Evolutionary conservation across 2,888 invertebrate genomes (phyloP).

Genomic region (Hydraecia micacea): DNA sequence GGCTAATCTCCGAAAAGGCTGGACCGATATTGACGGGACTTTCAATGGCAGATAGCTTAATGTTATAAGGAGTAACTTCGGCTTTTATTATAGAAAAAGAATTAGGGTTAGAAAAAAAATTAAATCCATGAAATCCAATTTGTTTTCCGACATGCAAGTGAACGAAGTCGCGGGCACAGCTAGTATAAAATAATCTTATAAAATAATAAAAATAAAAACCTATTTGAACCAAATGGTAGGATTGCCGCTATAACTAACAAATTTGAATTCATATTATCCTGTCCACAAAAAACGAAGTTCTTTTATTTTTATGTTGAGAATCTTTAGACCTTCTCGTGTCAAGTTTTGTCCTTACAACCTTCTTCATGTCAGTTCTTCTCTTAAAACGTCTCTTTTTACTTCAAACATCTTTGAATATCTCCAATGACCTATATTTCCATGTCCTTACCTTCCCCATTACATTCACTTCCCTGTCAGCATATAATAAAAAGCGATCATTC

Average conservation of each 20-base stretch:
- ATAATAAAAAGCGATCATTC: conserved; percentile 44
- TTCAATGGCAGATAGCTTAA: too few species aligned
- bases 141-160: too few species aligned
- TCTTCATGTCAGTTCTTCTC: neutral
- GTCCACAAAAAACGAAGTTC: neutral
- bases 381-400: neutral
- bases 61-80: too few species aligned
- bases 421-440: conserved; percentile 14
- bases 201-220: neutral
- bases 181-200: neutral
- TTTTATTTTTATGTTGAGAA: neutral
- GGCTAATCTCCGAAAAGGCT: too few species aligned
- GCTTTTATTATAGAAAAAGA: too few species aligned
- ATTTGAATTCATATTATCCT: neutral
- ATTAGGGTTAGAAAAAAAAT: too few species aligned
- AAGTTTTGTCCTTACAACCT: neutral
- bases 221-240: neutral
- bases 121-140: too few species aligned
- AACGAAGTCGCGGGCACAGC: too few species aligned
- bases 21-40: too few species aligned
- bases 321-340: neutral
- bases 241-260: neutral
- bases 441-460: neutral
- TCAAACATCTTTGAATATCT: conserved; percentile 8
- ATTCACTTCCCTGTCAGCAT: conserved; percentile 20